Percentiles rank a stretch among this genome's conserved stretches.
These are phyloP conservation scores for Cyprinella venusta DNA, from an alignment of 2,797 vertebrate genomes.

Conservation along the genomic window DNA sequence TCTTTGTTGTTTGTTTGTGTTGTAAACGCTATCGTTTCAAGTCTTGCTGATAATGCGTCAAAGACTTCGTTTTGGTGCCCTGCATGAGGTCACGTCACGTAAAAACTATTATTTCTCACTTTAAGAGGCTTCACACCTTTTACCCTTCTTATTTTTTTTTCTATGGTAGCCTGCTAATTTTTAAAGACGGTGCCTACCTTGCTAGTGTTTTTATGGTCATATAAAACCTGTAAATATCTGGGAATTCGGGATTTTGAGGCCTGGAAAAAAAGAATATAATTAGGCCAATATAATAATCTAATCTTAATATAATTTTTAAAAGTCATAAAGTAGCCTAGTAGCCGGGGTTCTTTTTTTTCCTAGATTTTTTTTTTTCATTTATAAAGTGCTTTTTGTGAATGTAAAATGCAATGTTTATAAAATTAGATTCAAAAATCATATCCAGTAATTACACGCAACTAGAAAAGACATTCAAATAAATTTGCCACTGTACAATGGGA, in stretches of 20 bases:
- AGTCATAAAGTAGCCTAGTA: background rate
- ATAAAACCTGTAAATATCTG: background rate
- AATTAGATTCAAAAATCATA: background rate
- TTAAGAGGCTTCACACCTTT: background rate
- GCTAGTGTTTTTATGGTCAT: background rate
- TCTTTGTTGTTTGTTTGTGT: background rate
- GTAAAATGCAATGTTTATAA: background rate
- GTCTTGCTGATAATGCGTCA: background rate
- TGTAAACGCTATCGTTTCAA: too few relatives aligned
- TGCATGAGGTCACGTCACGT: background rate
- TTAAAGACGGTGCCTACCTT: background rate
- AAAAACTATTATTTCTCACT: background rate
- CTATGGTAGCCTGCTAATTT: background rate
- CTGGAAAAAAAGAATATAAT: background rate
- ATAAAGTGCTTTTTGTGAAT: background rate
- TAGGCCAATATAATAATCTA: too few relatives aligned
- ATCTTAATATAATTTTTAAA: background rate
- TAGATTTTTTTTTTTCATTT: background rate
- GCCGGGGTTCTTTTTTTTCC: background rate
- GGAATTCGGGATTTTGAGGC: background rate
- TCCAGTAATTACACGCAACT: background rate
- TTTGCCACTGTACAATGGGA: background rate
- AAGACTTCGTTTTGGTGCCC: background rate
- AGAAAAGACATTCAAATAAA: background rate
- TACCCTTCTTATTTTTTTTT: too few relatives aligned